Conservation (phyloP, 2,888 invertebrate genomes). For the Zygogramma bicolorata region DNA sequence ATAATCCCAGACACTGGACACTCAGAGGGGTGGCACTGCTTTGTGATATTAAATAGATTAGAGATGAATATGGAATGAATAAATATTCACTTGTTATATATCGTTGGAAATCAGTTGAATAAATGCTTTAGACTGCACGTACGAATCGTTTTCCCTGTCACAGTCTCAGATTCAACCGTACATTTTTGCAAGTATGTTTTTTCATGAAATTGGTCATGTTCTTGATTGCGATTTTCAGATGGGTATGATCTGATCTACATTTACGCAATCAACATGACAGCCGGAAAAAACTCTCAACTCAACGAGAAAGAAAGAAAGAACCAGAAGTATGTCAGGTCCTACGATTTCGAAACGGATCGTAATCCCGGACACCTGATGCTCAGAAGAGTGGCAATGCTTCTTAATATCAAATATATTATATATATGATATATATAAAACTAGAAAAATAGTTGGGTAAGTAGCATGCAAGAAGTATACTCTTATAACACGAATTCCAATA, state of each 20-base stretch:
- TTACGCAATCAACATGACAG: constrained; percentile 93
- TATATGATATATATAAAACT: neutral
- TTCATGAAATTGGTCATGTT: no score
- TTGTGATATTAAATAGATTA: constrained; percentile 90
- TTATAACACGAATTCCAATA: no score
- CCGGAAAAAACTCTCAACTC: constrained; percentile 89
- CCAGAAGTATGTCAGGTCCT: constrained; percentile 94
- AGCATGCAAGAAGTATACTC: no score
- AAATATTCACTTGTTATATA: neutral
- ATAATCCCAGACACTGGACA: constrained; percentile 95
- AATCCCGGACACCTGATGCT: constrained; percentile 96
- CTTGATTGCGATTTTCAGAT: no score
- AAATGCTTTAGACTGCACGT: no score
- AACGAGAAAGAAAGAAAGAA: constrained; percentile 97
- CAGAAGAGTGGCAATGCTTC: constrained; percentile 93
- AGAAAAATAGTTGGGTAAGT: no score
- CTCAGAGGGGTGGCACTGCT: constrained; percentile 94
- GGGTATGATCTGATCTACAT: no score
- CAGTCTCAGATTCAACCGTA: no score
- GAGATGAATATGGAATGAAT: neutral
- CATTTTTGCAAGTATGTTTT: no score
- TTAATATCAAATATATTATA: constrained; percentile 87
- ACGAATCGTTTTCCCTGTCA: no score
- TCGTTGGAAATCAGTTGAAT: no score
- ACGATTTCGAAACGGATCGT: constrained; percentile 93